phyloP scores from a whole-genome alignment of 2,888 invertebrate genomes.

The Ptychoptera contaminata region DNA sequence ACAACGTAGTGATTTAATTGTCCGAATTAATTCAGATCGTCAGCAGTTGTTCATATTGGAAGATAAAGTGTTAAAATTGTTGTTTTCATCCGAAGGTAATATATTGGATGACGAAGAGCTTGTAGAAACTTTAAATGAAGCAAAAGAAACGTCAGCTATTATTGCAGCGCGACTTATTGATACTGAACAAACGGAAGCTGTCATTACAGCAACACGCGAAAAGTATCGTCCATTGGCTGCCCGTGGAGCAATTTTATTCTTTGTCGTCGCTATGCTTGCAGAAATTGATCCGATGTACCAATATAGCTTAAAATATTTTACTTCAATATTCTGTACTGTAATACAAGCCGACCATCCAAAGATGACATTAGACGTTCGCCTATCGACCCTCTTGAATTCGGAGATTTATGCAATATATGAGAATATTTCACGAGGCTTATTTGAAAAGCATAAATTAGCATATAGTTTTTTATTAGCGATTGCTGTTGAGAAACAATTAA shows the following conservation, averaged over 20 bases:
- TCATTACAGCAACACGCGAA: slow-evolving; percentile 71
- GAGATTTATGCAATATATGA: slow-evolving; percentile 70
- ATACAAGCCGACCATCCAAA: slow-evolving; percentile 59
- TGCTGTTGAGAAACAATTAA: slow-evolving; percentile 49
- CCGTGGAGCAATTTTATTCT: slow-evolving; percentile 78
- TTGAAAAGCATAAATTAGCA: slow-evolving; percentile 79
- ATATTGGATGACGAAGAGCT: slow-evolving; percentile 88
- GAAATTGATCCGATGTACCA: slow-evolving; percentile 95
- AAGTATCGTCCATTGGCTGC: slow-evolving; percentile 74
- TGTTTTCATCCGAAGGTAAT: slow-evolving; percentile 74
- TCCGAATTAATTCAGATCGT: slow-evolving; percentile 73
- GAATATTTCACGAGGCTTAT: slow-evolving; percentile 78
- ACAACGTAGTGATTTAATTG: slow-evolving; percentile 65
- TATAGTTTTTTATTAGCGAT: slow-evolving; percentile 72
- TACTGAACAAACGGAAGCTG: slow-evolving; percentile 74
- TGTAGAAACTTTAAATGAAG: slow-evolving; percentile 77
- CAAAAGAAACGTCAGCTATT: slow-evolving; percentile 82
- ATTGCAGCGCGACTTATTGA: slow-evolving; percentile 77
- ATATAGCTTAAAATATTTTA: slow-evolving; percentile 83
- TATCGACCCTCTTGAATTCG: slow-evolving; percentile 53
- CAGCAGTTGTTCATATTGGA: slow-evolving; percentile 71
- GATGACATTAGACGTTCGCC: slow-evolving; percentile 46
- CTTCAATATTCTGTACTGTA: slow-evolving; percentile 58
- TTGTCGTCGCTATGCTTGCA: slow-evolving; percentile 74
- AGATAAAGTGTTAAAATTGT: slow-evolving; percentile 71